Evolutionary conservation across 2,888 invertebrate genomes (phyloP), one percentile per base, ranked within the genome.

Genomic region (Cheilosia grossa): DNA sequence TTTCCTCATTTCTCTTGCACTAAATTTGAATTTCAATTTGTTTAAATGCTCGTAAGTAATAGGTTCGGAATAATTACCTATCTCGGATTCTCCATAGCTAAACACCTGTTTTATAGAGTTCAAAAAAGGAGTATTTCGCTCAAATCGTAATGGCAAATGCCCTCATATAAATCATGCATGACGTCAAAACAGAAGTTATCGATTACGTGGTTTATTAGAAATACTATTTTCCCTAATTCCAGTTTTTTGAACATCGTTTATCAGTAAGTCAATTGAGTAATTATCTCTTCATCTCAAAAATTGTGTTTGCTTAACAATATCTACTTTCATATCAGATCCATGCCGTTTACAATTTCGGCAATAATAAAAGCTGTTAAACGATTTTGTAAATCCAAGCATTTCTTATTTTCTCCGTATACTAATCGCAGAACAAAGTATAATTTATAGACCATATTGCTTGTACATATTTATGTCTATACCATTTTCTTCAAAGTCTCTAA

Each of bases 121-220:
- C 27, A 77, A 44, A 42, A 53, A 42, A 42, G 42, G 10, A 42
- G 42, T 10, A 42, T 42, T 42, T 42, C 15, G n/a, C 42, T 42
- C n/a, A 42, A 42, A 37, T 78, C 61, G 40, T 78, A 78, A 27
- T 78, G 78, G 33, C 77, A 77, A 37, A 69, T 21, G 47, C 59
- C 77, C 27, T 77, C 69, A 67, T 69, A 67, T 4, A 77, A 44
- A 53, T 78, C 78, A 44, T 77, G 77, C 69, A 77, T 77, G 13
- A 59, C n/a, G 64, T 77, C 77, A 58, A 77, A 66, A 37, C 30
- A 69, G 40, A 59, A 77, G 10, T 73, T 73, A 49, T 73, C 73
- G 3, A 17, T 40, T 17, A 73, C 73, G 15, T 73, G 73, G 30
- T 51, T 61, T 59, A 51, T 73, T 73, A 10, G 54, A 53, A 37